Conservation (phyloP, 1,140 invertebrate species). For the Drosophila guanche region DNA sequence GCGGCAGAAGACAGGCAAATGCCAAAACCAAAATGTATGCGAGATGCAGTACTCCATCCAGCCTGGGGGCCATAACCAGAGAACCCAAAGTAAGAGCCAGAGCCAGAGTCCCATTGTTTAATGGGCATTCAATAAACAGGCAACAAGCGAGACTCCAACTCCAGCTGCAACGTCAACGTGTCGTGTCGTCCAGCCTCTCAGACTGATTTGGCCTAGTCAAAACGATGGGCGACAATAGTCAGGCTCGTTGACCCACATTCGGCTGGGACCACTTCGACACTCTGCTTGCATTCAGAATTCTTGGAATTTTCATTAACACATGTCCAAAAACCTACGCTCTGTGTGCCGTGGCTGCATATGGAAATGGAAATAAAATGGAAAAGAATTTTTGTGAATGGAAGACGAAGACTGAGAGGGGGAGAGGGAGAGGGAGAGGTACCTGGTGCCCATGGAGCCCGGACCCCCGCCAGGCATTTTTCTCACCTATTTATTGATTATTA, state of each 20-base stretch:
- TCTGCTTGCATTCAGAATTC: conserved; percentile 54
- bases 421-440: background rate
- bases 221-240: conserved; percentile 71
- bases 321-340: conserved; percentile 34
- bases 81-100: conserved; percentile 9
- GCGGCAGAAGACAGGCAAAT: conserved; percentile 22
- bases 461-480: conserved; percentile 50
- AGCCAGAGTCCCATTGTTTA: conserved; percentile 64
- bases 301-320: conserved; percentile 81
- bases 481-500: conserved; percentile 72
- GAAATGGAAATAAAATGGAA: conserved; percentile 54
- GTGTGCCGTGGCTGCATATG: conserved; percentile 44
- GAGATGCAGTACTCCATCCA: conserved; percentile 42
- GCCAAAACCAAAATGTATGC: conserved; percentile 34
- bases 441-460: conserved; percentile 34
- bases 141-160: conserved; percentile 14
- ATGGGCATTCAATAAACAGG: conserved; percentile 75
- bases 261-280: conserved; percentile 5
- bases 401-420: background rate
- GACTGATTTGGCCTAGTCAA: conserved; percentile 76
- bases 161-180: conserved; percentile 1
- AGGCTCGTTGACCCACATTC: conserved; percentile 77
- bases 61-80: conserved; percentile 36
- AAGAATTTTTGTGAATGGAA: conserved; percentile 71
- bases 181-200: conserved; percentile 12